Conservation (phyloP, 23 tunicate genomes). For the Phallusia fumigata region DNA sequence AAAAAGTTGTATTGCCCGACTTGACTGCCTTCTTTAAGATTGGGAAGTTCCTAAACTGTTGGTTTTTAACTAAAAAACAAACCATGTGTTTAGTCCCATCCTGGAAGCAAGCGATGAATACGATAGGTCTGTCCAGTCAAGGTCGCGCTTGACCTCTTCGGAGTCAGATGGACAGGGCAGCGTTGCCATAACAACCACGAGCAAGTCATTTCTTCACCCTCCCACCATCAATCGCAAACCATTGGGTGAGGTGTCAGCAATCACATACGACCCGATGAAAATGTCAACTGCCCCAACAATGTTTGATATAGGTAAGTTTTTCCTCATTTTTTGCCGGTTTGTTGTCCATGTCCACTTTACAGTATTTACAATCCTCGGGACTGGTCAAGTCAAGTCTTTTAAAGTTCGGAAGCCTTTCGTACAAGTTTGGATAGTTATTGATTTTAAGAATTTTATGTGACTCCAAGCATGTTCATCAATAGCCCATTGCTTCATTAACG, state of each 20-base stretch:
- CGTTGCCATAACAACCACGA: background rate
- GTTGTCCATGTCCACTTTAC: background rate
- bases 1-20: no score
- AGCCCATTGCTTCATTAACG: no score
- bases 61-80: no score
- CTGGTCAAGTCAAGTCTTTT: no score
- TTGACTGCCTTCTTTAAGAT: no score
- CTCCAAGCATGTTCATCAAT: no score
- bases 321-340: background rate
- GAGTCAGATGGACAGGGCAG: slow-evolving; percentile 4
- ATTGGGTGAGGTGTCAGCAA: background rate
- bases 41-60: no score
- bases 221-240: slow-evolving; percentile 16
- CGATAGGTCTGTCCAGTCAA: slow-evolving; percentile 27
- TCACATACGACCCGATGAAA: slow-evolving; percentile 14
- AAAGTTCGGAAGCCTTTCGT: no score
- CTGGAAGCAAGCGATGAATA: slow-evolving; percentile 57
- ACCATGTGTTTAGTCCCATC: slow-evolving; percentile 32
- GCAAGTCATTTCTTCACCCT: slow-evolving; percentile 22
- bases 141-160: background rate
- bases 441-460: no score
- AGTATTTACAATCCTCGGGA: background rate
- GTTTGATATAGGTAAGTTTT: background rate
- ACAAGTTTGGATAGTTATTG: no score
- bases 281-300: background rate